A percentile compares a stretch with the other conserved stretches of the same genome.
Evolutionary conservation across 2,888 invertebrate species (phyloP).

Genomic region (Tribolium freemani): DNA sequence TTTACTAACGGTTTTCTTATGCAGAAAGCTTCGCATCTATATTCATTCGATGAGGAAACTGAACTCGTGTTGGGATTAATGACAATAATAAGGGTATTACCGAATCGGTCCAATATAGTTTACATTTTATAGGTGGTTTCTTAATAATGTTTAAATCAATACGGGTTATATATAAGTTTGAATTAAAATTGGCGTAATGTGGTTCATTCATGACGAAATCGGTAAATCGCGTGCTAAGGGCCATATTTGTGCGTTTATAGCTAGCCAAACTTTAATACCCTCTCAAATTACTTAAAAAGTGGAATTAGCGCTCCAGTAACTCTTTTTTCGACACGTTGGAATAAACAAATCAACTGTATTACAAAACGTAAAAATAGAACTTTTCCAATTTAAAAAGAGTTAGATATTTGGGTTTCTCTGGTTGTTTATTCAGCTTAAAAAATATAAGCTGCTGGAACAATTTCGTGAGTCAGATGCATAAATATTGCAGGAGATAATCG

Average conservation of each 20-base stretch:
- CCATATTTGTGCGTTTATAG: slow-evolving; percentile 7
- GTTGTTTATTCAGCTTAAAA: slow-evolving; percentile 4
- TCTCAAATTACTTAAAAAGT: not conserved
- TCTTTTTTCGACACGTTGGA: slow-evolving; percentile 8
- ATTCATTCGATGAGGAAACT: slow-evolving; percentile 33
- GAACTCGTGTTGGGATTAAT: slow-evolving; percentile 24
- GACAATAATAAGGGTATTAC: slow-evolving; percentile 22
- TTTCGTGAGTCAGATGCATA: not conserved
- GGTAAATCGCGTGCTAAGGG: slow-evolving; percentile 13
- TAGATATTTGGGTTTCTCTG: slow-evolving; percentile 14
- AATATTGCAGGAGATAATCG: not conserved
- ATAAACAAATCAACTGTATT: slow-evolving; percentile 13
- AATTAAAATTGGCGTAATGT: slow-evolving; percentile 15
- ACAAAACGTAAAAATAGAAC: slow-evolving; percentile 25
- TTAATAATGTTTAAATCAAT: slow-evolving; percentile 8
- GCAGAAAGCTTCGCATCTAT: slow-evolving; percentile 21
- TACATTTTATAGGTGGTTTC: not conserved
- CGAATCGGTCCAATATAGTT: slow-evolving; percentile 2
- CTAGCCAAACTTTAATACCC: not conserved
- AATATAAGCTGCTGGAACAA: not conserved
- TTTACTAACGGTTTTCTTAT: slow-evolving; percentile 17
- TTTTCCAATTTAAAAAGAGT: slow-evolving; percentile 14
- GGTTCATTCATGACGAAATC: slow-evolving; percentile 2
- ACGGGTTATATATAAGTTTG: not conserved
- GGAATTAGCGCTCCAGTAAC: not conserved